These are phyloP conservation scores for Thalassarche chlororhynchos DNA, from an alignment of 2,113 vertebrate species.

Conservation along the genomic window DNA sequence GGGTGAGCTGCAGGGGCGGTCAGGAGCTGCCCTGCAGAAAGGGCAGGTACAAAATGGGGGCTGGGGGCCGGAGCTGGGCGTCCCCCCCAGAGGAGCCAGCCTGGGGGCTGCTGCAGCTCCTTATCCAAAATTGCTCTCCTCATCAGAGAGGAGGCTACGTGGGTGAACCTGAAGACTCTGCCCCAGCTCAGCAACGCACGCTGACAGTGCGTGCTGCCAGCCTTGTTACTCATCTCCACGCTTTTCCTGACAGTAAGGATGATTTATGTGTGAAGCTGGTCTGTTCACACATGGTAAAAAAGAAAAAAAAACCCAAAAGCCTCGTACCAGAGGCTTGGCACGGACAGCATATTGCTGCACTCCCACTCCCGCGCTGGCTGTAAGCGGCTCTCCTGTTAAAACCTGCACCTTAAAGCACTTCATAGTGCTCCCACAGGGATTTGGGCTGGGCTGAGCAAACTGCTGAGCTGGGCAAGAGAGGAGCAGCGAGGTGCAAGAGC, in stretches of 20 bases:
- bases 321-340: neutral
- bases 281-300: too few relatives aligned
- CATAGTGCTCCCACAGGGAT: neutral
- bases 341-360: neutral
- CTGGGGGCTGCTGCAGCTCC: neutral
- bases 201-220: neutral
- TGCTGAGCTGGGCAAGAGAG: neutral
- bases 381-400: neutral
- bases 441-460: neutral
- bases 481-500: neutral
- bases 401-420: neutral
- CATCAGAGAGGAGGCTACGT: neutral
- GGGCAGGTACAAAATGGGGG: neutral
- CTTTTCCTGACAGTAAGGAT: neutral
- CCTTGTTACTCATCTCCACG: accelerated
- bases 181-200: neutral
- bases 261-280: neutral
- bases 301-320: neutral
- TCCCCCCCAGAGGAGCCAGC: too few relatives aligned
- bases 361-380: neutral
- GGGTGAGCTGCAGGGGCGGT: neutral
- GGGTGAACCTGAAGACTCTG: neutral
- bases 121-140: too few relatives aligned
- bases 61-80: neutral
- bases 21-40: neutral